Conservation (phyloP, 2,888 invertebrate species). For the Cotesia congregata region DNA sequence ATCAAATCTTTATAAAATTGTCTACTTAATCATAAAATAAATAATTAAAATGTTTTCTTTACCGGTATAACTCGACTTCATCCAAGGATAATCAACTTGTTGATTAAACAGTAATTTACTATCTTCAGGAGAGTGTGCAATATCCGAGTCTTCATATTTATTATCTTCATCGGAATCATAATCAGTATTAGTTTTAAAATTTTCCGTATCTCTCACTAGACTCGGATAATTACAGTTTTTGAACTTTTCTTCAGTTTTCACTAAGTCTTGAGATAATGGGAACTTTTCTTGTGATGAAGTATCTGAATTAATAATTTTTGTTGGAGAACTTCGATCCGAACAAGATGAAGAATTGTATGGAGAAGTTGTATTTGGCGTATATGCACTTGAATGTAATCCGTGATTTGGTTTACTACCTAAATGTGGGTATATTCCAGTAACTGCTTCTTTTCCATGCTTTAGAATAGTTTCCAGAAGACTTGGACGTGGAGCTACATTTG, state of each 20-base stretch:
- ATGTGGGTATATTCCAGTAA: conserved; percentile 49
- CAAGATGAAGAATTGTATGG: conserved; percentile 58
- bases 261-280: conserved; percentile 39
- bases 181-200: conserved; percentile 45
- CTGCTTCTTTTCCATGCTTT: conserved; percentile 57
- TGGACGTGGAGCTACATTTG: conserved; percentile 38
- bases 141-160: conserved; percentile 49
- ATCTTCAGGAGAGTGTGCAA: conserved; percentile 48
- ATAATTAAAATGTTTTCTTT: neutral
- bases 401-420: conserved; percentile 16
- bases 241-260: conserved; percentile 41
- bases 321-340: conserved; percentile 55
- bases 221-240: conserved; percentile 41
- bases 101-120: conserved; percentile 48
- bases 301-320: conserved; percentile 46
- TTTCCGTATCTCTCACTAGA: conserved; percentile 42
- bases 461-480: conserved; percentile 57
- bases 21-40: neutral
- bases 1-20: no score
- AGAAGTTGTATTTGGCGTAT: conserved; percentile 52
- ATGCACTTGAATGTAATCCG: conserved; percentile 42
- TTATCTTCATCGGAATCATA: conserved; percentile 49
- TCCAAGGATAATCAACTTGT: conserved; percentile 61
- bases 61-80: conserved; percentile 60
- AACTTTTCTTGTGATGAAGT: conserved; percentile 47